Conservation (phyloP, 2,797 vertebrate species). For the Anguilla megastoma region DNA sequence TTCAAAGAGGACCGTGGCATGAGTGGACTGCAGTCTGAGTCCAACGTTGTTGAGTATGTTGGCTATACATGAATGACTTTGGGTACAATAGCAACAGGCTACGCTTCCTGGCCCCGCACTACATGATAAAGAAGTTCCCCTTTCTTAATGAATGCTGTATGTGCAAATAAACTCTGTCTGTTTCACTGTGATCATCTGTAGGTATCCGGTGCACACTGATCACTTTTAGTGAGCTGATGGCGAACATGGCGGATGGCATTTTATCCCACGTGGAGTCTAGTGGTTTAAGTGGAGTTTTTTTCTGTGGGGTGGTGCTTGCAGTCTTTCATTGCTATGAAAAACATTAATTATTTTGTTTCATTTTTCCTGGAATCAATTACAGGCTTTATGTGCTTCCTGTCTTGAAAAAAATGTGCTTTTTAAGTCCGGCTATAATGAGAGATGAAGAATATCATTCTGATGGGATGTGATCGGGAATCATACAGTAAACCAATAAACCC, state of each 20-base stretch:
- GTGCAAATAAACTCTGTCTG: slow-evolving; percentile 32
- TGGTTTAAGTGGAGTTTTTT: neutral
- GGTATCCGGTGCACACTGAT: neutral
- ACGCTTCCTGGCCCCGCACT: neutral
- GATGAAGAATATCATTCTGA: neutral
- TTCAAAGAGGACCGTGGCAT: neutral
- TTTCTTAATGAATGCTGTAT: slow-evolving; percentile 31
- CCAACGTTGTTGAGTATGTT: neutral
- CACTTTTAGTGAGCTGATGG: neutral
- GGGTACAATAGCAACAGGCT: neutral
- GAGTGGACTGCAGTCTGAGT: neutral
- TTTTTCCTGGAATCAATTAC: neutral
- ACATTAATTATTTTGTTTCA: neutral
- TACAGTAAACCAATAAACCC: neutral
- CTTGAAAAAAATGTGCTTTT: neutral
- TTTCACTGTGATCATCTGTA: slow-evolving; percentile 8
- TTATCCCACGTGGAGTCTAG: neutral
- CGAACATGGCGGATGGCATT: neutral
- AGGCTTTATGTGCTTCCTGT: neutral
- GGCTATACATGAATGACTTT: neutral
- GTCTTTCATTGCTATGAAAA: neutral
- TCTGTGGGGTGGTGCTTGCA: neutral
- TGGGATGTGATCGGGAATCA: neutral
- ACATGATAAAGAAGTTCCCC: neutral
- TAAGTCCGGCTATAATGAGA: neutral